A percentile compares a stretch with the other conserved stretches of the same genome.
phyloP scores from a whole-genome alignment of 2,113 vertebrate species.

The Lasiurus borealis region DNA sequence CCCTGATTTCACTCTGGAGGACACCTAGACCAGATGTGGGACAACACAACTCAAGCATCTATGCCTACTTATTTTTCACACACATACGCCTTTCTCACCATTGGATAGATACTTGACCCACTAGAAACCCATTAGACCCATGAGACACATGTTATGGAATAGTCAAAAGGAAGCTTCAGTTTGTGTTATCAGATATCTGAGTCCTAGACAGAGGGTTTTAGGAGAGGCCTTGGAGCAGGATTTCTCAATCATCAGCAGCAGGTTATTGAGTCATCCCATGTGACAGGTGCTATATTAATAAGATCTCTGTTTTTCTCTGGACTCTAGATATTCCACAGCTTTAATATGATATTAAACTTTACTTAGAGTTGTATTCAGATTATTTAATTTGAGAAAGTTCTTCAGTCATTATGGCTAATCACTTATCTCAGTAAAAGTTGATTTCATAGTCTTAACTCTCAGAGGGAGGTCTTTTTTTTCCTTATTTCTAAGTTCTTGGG shows the following conservation, averaged over 20 bases:
- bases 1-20: not conserved
- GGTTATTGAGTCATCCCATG: not conserved
- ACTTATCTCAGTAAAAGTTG: not conserved
- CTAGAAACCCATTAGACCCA: not conserved
- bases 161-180: not conserved
- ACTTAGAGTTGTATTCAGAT: not conserved
- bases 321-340: not conserved
- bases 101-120: not conserved
- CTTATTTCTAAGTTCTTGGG: constrained; percentile 19
- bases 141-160: not conserved
- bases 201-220: not conserved
- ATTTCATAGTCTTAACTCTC: not conserved
- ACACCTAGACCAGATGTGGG: not conserved
- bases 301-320: not conserved
- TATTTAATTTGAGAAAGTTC: not conserved
- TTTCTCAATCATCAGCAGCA: not conserved
- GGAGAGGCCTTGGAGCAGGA: not conserved
- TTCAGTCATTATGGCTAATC: not conserved
- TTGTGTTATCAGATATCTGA: not conserved
- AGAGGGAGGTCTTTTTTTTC: constrained; percentile 37
- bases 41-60: not conserved
- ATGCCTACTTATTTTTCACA: not conserved
- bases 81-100: not conserved
- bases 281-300: not conserved
- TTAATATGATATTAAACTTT: constrained; percentile 1